Percentiles rank a stretch among this genome's conserved stretches.
Conservation (phyloP, 2,797 vertebrate species). For the Phoebastria nigripes region DNA sequence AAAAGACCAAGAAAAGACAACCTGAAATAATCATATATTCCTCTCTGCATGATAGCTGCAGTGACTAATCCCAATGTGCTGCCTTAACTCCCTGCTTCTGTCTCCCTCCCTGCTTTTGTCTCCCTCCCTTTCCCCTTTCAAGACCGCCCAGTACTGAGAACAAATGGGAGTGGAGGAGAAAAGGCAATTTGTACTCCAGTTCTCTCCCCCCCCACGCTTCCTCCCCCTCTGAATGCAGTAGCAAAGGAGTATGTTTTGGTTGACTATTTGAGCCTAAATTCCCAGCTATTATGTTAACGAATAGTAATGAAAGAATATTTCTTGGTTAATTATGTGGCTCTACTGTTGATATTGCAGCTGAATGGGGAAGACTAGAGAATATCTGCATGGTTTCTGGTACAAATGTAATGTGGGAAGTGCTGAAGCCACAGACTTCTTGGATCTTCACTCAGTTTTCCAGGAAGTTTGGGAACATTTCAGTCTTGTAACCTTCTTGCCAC, state of each 20-base stretch:
- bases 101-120: neutral
- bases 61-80: slow-evolving; percentile 6
- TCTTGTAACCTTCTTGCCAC: neutral
- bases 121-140: neutral
- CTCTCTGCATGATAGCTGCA: neutral
- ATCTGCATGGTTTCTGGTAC: neutral
- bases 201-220: neutral
- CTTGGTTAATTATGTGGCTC: neutral
- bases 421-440: neutral
- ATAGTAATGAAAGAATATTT: neutral
- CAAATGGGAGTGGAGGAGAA: neutral
- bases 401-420: neutral
- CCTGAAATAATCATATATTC: neutral
- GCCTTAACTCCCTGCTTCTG: neutral
- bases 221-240: neutral
- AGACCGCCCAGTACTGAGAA: neutral
- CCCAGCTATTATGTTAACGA: neutral
- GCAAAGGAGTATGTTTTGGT: neutral
- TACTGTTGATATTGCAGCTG: neutral
- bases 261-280: neutral
- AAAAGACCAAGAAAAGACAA: neutral
- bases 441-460: neutral
- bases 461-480: neutral
- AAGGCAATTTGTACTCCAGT: neutral
- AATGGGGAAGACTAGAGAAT: neutral